phyloP scores from a whole-genome alignment of 2,113 vertebrate species.

The Erpornis zantholeuca region DNA sequence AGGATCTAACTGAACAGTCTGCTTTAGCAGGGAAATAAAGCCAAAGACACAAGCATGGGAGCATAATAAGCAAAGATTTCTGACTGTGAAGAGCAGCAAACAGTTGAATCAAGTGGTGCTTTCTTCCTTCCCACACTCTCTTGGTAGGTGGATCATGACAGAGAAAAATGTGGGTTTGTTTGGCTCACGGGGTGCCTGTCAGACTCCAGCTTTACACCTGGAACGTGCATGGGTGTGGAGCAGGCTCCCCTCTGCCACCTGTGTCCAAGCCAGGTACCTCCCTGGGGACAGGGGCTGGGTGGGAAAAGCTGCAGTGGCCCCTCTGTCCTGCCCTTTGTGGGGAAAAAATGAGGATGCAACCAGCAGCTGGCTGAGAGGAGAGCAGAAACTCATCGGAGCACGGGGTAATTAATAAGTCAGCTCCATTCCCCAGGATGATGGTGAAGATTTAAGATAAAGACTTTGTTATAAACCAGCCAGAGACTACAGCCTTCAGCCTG shows the following conservation, averaged over 20 bases:
- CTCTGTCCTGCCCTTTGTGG: background rate
- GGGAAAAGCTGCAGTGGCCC: background rate
- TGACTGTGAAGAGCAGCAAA: background rate
- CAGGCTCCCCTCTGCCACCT: background rate
- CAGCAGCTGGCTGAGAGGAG: background rate
- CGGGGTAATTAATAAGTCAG: background rate
- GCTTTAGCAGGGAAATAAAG: background rate
- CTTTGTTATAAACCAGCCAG: background rate
- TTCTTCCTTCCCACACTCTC: background rate
- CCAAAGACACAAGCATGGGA: background rate
- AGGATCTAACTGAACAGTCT: background rate
- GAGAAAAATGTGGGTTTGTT: background rate
- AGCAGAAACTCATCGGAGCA: background rate
- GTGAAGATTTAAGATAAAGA: background rate
- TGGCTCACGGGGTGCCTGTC: background rate
- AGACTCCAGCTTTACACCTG: accelerated
- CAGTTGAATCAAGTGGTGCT: background rate
- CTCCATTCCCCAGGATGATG: background rate
- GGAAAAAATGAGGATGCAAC: background rate
- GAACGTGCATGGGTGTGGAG: background rate
- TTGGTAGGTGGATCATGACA: background rate
- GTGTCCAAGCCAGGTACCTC: accelerated
- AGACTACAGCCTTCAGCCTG: background rate
- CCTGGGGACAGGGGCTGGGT: background rate
- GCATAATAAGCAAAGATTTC: background rate